Conservation (phyloP, 2,888 invertebrate species). For the Meteorus cinctellus region DNA sequence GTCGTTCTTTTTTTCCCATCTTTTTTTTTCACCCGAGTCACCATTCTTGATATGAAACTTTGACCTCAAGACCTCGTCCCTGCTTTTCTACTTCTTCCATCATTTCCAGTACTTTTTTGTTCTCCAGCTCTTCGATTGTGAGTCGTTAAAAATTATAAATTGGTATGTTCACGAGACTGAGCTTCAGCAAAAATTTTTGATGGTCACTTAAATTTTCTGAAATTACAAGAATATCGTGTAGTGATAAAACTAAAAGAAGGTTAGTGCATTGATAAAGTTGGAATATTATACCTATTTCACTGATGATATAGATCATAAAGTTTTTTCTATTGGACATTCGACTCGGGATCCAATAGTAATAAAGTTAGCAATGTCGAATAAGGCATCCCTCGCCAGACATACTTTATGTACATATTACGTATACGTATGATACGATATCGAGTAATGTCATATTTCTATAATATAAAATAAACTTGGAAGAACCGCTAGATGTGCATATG, state of each 20-base stretch:
- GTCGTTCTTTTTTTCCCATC: background rate
- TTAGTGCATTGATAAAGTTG: slow-evolving; percentile 8
- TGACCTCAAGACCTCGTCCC: slow-evolving; percentile 12
- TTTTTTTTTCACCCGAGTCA: background rate
- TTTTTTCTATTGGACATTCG: slow-evolving; percentile 16
- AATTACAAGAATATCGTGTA: background rate
- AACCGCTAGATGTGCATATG: background rate
- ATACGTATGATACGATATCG: background rate
- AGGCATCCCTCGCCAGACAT: background rate
- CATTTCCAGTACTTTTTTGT: background rate
- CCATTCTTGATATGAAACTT: slow-evolving; percentile 25
- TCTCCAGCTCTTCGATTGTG: slow-evolving; percentile 2
- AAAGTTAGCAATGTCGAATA: slow-evolving; percentile 28
- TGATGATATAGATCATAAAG: background rate
- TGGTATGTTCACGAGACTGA: background rate
- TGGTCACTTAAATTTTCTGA: background rate
- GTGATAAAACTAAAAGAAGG: slow-evolving; percentile 2
- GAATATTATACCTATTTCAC: slow-evolving; percentile 13
- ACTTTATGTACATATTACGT: background rate
- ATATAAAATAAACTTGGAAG: slow-evolving; percentile 6
- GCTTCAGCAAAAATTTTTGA: slow-evolving; percentile 7
- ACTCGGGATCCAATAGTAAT: slow-evolving; percentile 24
- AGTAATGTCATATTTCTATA: slow-evolving; percentile 3
- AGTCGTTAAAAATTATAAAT: slow-evolving; percentile 27
- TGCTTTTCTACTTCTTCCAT: background rate